phyloP scores from a whole-genome alignment of 2,113 vertebrate species.

The Corvus hawaiiensis region DNA sequence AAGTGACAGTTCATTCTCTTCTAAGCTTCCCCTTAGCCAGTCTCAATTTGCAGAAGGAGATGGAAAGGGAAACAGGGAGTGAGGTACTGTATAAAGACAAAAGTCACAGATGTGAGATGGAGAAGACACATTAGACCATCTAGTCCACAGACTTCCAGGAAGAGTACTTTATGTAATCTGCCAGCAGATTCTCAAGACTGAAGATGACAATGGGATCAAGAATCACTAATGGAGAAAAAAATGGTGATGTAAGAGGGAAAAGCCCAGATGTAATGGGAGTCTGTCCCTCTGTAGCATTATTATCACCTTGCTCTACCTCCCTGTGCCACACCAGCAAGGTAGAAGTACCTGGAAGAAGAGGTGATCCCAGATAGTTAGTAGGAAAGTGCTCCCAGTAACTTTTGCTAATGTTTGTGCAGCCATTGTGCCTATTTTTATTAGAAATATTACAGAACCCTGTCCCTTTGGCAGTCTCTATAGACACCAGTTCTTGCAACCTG shows the following conservation, averaged over 20 bases:
- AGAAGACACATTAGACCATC: not conserved
- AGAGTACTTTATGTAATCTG: not conserved
- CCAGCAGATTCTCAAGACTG: not conserved
- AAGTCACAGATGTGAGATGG: not conserved
- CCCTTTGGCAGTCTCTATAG: not conserved
- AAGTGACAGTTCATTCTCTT: slow-evolving; percentile 41
- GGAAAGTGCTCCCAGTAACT: not conserved
- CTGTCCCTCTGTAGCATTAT: not conserved
- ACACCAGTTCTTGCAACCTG: not conserved
- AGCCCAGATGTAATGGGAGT: not conserved
- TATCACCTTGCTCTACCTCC: not conserved
- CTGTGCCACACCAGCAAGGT: not conserved
- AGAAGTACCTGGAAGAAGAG: not conserved
- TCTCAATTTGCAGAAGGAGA: slow-evolving; percentile 29
- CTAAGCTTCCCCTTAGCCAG: not conserved
- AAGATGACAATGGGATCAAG: not conserved
- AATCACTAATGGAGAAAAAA: not conserved
- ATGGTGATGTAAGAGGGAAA: not conserved
- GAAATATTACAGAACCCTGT: not conserved
- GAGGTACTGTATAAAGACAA: not conserved
- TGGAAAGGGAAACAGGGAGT: not conserved
- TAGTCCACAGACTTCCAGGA: not conserved
- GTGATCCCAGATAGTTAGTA: not conserved
- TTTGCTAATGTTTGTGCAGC: not conserved
- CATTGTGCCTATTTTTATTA: not conserved